Percentiles rank a stretch among this genome's conserved stretches.
Evolutionary conservation across 2,113 vertebrate genomes (phyloP).

Genomic region (Myodes glareolus): DNA sequence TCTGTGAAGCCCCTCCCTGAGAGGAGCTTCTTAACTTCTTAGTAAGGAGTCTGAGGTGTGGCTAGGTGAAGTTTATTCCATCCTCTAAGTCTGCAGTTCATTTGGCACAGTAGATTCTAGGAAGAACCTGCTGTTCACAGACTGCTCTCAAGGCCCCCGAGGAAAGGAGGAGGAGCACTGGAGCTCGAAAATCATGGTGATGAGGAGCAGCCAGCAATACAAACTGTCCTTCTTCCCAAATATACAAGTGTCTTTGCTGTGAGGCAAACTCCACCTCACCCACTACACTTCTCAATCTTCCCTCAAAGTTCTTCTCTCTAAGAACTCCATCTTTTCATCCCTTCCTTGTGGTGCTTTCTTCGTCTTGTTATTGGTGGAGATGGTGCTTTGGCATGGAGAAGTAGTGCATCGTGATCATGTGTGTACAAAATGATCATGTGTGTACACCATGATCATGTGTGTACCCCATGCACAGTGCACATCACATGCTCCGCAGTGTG

Average conservation of each 20-base stretch:
- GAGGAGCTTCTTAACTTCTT: background rate
- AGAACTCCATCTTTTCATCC: background rate
- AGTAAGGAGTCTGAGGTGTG: background rate
- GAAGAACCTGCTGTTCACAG: background rate
- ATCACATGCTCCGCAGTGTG: background rate
- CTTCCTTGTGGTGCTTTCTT: background rate
- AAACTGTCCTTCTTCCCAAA: too few relatives aligned
- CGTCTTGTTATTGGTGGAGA: too few relatives aligned
- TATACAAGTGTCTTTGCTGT: background rate
- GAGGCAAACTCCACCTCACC: background rate
- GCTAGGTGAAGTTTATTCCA: too few relatives aligned
- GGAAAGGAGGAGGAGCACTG: too few relatives aligned
- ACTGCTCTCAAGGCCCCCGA: background rate
- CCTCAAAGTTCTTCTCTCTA: background rate
- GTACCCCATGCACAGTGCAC: rapidly evolving
- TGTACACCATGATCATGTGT: background rate
- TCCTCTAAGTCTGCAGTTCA: background rate
- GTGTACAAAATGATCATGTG: background rate
- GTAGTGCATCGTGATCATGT: too few relatives aligned
- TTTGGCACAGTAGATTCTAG: background rate
- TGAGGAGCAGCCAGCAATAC: background rate
- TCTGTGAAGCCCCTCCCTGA: background rate
- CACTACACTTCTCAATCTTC: too few relatives aligned
- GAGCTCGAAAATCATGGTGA: background rate
- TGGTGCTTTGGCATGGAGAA: background rate